These are phyloP conservation scores for Alcedo atthis DNA, from an alignment of 2,797 vertebrate species.

Conservation along the genomic window DNA sequence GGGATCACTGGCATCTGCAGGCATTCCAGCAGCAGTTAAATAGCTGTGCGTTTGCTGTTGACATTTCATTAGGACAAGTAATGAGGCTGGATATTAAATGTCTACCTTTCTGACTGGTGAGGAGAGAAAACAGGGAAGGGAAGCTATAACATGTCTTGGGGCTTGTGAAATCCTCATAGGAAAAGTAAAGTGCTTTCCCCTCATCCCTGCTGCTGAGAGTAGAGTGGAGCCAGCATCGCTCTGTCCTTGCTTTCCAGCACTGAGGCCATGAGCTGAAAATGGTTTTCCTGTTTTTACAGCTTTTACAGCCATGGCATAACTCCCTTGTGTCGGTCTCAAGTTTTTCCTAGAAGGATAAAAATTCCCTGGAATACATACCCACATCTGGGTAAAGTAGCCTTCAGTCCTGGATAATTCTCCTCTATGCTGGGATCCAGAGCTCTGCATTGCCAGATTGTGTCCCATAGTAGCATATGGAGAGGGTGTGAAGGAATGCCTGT, in stretches of 20 bases:
- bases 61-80: slow-evolving; percentile 49
- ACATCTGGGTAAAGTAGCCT: background rate
- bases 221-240: accelerated
- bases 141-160: accelerated
- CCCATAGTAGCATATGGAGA: accelerated
- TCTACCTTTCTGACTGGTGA: background rate
- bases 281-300: background rate
- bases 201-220: background rate
- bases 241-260: background rate
- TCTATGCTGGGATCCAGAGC: background rate
- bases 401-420: background rate
- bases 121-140: background rate
- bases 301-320: background rate
- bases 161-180: background rate
- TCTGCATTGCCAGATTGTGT: background rate
- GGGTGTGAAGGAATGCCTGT: background rate
- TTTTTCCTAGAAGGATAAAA: background rate
- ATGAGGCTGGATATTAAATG: slow-evolving; percentile 31
- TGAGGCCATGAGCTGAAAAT: background rate
- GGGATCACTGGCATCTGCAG: slow-evolving; percentile 39
- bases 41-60: slow-evolving; percentile 41
- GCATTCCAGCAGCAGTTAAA: slow-evolving; percentile 39
- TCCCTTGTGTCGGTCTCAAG: background rate
- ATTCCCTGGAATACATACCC: background rate
- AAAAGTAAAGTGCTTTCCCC: background rate